These are phyloP conservation scores for Diplodus puntazzo DNA, from an alignment of 2,797 vertebrate genomes.

Conservation along the genomic window DNA sequence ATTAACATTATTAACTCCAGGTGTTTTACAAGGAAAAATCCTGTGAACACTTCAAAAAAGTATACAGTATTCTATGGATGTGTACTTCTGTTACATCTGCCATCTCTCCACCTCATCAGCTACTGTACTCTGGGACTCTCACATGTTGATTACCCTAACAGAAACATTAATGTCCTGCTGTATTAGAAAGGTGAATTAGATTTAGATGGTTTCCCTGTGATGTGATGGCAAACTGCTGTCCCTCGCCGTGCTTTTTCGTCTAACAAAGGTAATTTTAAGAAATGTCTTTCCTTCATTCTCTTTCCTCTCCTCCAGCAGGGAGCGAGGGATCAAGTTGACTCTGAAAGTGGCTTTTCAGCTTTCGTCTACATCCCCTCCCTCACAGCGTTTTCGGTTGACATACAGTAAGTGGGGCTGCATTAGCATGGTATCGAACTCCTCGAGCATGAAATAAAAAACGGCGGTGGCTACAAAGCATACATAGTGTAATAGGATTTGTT, in stretches of 20 bases:
- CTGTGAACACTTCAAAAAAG: not conserved
- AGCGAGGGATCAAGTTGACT: constrained; percentile 46
- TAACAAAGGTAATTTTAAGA: constrained; percentile 52
- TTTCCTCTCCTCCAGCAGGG: constrained; percentile 37
- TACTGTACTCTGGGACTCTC: constrained; percentile 8
- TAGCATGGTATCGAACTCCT: constrained; percentile 54
- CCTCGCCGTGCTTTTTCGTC: constrained; percentile 39
- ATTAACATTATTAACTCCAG: not conserved
- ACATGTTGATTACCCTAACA: constrained; percentile 29
- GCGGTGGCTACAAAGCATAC: constrained; percentile 62
- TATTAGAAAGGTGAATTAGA: constrained; percentile 51
- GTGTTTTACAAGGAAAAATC: not conserved
- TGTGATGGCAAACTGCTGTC: constrained; percentile 24
- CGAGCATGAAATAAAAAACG: constrained; percentile 76
- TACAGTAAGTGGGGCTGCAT: constrained; percentile 71
- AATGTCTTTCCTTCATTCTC: constrained; percentile 43
- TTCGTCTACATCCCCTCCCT: constrained; percentile 40
- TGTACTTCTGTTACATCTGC: not conserved
- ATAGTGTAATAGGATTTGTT: constrained; percentile 78
- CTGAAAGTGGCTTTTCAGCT: constrained; percentile 56
- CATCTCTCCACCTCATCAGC: constrained; percentile 30
- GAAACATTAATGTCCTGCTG: constrained; percentile 24
- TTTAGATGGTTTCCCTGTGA: constrained; percentile 37
- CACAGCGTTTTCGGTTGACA: constrained; percentile 65
- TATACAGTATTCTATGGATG: not conserved